A percentile compares a stretch with the other conserved stretches of the same genome.
phyloP scores from a whole-genome alignment of 2,797 vertebrate genomes.

The Adrianichthys oophorus region DNA sequence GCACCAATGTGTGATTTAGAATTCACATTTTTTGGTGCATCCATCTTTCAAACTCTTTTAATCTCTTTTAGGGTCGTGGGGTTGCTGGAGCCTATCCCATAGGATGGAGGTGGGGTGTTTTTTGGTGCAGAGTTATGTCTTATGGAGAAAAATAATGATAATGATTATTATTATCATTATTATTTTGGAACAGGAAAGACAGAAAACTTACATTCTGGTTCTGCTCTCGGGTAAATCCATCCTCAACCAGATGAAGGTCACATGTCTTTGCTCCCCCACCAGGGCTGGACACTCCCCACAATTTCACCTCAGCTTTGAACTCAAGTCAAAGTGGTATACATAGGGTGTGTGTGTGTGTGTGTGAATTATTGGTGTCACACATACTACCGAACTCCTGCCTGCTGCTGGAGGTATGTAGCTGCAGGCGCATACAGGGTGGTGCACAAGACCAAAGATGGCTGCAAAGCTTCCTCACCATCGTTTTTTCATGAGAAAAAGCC shows the following conservation, averaged over 20 bases:
- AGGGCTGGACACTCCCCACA: conserved; percentile 60
- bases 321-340: conserved; percentile 31
- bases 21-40: too few relatives aligned
- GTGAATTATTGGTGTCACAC: conserved; percentile 75
- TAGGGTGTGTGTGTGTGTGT: too few relatives aligned
- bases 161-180: neutral
- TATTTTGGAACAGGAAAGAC: neutral
- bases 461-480: conserved; percentile 69
- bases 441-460: conserved; percentile 66
- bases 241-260: conserved; percentile 9
- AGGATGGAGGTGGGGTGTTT: too few relatives aligned
- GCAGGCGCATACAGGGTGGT: conserved; percentile 46
- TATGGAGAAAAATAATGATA: too few relatives aligned
- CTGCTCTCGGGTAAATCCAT: conserved; percentile 39
- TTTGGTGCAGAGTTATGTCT: too few relatives aligned
- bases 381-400: conserved; percentile 64
- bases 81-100: too few relatives aligned
- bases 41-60: too few relatives aligned
- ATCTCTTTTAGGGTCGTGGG: too few relatives aligned
- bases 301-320: conserved; percentile 50
- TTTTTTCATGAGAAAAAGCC: conserved; percentile 14
- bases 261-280: conserved; percentile 22
- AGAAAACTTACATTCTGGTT: neutral
- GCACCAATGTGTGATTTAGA: too few relatives aligned
- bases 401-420: conserved; percentile 39